Evolutionary conservation across 2,113 vertebrate species (phyloP), one percentile per base, ranked within the genome.

Genomic region (Chlamydotis undulata): DNA sequence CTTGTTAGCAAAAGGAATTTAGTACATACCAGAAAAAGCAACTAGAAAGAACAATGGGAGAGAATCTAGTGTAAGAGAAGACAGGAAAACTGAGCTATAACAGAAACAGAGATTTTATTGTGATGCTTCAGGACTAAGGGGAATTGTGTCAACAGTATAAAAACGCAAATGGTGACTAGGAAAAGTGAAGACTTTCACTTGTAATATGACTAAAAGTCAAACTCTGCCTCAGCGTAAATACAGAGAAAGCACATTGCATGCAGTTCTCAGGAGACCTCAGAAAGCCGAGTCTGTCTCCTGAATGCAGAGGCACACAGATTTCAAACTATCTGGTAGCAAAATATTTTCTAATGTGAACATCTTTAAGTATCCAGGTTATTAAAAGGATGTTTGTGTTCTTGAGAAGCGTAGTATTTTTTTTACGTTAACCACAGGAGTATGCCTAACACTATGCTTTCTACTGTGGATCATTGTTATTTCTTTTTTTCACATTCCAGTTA

Each of bases 11-110:
- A 65, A 82, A 57, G 7, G 10, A 67, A 52, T 67, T 82, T 16
- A 47, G 6, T 21, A 45, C 0, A 0, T 67, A 49, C 9, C 5
- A 45, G 47, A 79, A 88, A 47, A 88, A 53, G 7, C 15, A 75
- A 57, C 26, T 23, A 65, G 25, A 56, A 89, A 55, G 14, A 52
- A 31, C 29, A 53, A 35, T 5, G 22, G 21, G 45, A 89, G 14
- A n/a, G 24, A 49, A 39, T 49, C 8, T 12, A 25, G 21, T 31
- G 33, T 9, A 67, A 61, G 18, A 64, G 24, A 76, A 87, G 49
- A 50, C 12, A 19, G 17, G 28, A 65, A 77, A 83, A 65, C 29
- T 76, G 33, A 47, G 2, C 41, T 61, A 10, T 64, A 35, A 88
- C 18, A 64, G 53, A 60, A 75, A 25, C 10, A 61, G 4, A 14